phyloP scores from a whole-genome alignment of 1,140 invertebrate genomes.

The Brachionus plicatilis region DNA sequence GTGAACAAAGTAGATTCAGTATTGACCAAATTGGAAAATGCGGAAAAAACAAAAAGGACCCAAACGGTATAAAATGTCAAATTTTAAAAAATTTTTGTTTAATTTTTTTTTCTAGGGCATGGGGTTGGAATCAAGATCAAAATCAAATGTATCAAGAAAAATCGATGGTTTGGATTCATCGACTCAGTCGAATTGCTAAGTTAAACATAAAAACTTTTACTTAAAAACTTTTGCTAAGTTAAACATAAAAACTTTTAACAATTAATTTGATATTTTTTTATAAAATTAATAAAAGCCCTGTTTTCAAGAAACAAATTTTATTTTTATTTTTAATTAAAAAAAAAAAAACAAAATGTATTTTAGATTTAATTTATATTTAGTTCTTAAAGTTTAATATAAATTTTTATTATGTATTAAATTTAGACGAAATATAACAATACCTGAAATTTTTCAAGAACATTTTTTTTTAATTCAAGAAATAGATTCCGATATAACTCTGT shows the following conservation, averaged over 20 bases:
- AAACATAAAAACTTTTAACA: too few relatives aligned
- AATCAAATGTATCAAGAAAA: not conserved
- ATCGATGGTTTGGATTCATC: not conserved
- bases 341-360: not conserved
- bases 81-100: not conserved
- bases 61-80: not conserved
- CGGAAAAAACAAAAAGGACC: slow-evolving; percentile 58
- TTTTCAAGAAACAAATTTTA: not conserved
- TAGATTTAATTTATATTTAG: not conserved
- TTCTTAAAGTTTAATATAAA: not conserved
- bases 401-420: not conserved
- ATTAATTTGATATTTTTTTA: not conserved
- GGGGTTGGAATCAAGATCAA: not conserved
- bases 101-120: not conserved
- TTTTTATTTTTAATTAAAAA: not conserved
- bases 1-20: slow-evolving; percentile 59
- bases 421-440: too few relatives aligned
- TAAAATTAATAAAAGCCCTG: not conserved
- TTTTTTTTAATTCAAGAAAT: too few relatives aligned
- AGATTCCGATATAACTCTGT: too few relatives aligned
- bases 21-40: slow-evolving; percentile 59
- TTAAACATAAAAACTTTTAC: too few relatives aligned
- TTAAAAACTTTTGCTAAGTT: not conserved
- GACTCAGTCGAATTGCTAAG: not conserved
- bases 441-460: too few relatives aligned